These are phyloP conservation scores for Phoronis australis DNA, from an alignment of 2,888 invertebrate genomes.

Conservation along the genomic window DNA sequence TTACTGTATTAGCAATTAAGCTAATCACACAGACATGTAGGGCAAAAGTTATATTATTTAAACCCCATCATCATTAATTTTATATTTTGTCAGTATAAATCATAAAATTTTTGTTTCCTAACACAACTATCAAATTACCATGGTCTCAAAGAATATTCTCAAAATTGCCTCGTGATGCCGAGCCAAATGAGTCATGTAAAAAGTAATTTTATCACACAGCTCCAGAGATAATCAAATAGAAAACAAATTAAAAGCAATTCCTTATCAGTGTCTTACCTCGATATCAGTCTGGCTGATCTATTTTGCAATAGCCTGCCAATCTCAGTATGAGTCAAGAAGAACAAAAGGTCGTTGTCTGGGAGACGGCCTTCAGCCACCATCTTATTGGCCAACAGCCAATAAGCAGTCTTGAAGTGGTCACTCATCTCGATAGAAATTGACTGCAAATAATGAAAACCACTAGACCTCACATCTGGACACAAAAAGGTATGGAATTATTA, in stretches of 20 bases:
- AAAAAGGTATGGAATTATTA: too few relatives aligned
- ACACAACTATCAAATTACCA: too few relatives aligned
- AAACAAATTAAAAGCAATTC: not conserved
- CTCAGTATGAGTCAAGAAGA: constrained; percentile 66
- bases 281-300: constrained; percentile 59
- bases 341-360: constrained; percentile 64
- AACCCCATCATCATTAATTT: too few relatives aligned
- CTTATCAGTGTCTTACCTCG: constrained; percentile 58
- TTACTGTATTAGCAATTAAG: too few relatives aligned
- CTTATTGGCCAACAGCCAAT: constrained; percentile 58
- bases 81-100: too few relatives aligned
- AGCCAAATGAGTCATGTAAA: too few relatives aligned
- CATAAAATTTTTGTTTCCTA: too few relatives aligned
- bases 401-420: constrained; percentile 62
- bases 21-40: too few relatives aligned
- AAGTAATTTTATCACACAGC: not conserved
- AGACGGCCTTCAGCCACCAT: constrained; percentile 62
- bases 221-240: not conserved
- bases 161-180: too few relatives aligned
- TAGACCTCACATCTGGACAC: too few relatives aligned
- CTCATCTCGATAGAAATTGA: constrained; percentile 51
- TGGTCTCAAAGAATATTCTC: too few relatives aligned
- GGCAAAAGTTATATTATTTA: too few relatives aligned
- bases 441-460: constrained; percentile 20
- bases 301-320: constrained; percentile 58